phyloP scores from a whole-genome alignment of 2,888 invertebrate species.

The Caenorhabditis wallacei region DNA sequence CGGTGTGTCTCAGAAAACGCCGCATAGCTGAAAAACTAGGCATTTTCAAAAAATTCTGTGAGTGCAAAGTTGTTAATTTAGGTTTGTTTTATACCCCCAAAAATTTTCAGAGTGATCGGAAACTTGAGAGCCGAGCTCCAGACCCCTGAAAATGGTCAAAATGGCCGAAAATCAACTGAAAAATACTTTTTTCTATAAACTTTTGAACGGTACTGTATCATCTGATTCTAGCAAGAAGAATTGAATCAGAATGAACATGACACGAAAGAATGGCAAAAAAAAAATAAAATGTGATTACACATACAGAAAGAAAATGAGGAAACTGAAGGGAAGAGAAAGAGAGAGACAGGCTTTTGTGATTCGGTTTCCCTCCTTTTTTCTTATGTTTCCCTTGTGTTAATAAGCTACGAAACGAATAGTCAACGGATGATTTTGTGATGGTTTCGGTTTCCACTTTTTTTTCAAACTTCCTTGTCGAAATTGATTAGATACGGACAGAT shows the following conservation, averaged over 20 bases:
- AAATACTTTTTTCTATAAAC: too few relatives aligned
- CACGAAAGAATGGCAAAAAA: conserved; percentile 23
- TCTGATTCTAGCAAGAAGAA: conserved; percentile 34
- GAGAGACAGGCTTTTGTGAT: conserved; percentile 32
- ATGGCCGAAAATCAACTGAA: too few relatives aligned
- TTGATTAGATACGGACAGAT: not conserved
- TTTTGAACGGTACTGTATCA: too few relatives aligned
- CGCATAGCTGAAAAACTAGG: too few relatives aligned
- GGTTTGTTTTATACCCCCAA: too few relatives aligned
- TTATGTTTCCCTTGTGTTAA: conserved; percentile 31
- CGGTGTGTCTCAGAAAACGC: too few relatives aligned
- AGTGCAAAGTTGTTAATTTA: too few relatives aligned
- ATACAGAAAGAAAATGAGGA: conserved; percentile 40
- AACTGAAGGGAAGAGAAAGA: conserved; percentile 21
- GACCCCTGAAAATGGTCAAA: too few relatives aligned
- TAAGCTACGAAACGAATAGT: conserved; percentile 42
- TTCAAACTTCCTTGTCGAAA: conserved; percentile 2
- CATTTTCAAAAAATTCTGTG: too few relatives aligned
- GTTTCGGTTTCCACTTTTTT: conserved; percentile 8
- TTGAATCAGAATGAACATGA: conserved; percentile 19
- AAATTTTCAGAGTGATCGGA: too few relatives aligned
- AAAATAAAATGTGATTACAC: conserved; percentile 43
- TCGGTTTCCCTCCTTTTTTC: conserved; percentile 26
- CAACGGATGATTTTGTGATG: conserved; percentile 32
- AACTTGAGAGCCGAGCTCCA: too few relatives aligned